Conservation (phyloP, 2,888 invertebrate species). For the Drosophila basisetae region DNA sequence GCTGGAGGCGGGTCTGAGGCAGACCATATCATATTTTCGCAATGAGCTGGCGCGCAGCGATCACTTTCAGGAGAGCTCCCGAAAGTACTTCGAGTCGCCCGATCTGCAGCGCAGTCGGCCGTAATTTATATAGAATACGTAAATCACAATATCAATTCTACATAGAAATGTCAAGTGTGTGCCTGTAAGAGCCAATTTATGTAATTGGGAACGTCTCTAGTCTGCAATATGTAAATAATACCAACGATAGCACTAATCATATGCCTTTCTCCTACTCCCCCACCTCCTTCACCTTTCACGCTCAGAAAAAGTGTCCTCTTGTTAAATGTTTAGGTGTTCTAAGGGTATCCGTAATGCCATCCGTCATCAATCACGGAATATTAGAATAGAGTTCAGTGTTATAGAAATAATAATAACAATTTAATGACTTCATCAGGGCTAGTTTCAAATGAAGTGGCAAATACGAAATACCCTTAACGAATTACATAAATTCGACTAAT, state of each 20-base stretch:
- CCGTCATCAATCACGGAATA: conserved; percentile 1
- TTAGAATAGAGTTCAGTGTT: conserved; percentile 3
- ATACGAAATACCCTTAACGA: conserved; percentile 6
- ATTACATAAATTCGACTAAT: background rate
- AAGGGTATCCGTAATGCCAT: conserved; percentile 9
- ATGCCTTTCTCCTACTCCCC: conserved; percentile 13
- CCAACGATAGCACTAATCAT: conserved; percentile 72
- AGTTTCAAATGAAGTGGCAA: background rate
- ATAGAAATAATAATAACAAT: background rate
- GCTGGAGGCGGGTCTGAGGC: conserved; percentile 93
- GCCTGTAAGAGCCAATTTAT: conserved; percentile 53
- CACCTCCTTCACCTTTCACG: background rate
- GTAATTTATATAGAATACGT: conserved; percentile 16
- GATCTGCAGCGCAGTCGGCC: conserved; percentile 73
- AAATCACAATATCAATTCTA: conserved; percentile 2
- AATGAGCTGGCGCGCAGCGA: conserved; percentile 90
- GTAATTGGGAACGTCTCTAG: conserved; percentile 73
- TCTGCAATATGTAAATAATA: conserved; percentile 78
- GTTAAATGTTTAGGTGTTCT: conserved; percentile 4
- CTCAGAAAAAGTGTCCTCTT: background rate
- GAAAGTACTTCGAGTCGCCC: conserved; percentile 83
- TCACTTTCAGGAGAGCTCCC: conserved; percentile 83
- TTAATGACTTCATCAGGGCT: background rate
- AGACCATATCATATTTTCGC: conserved; percentile 97
- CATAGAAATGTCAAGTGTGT: conserved; percentile 39